A percentile compares a stretch with the other conserved stretches of the same genome.
phyloP scores from a whole-genome alignment of 2,888 invertebrate species.

The Meliscaeva auricollis region DNA sequence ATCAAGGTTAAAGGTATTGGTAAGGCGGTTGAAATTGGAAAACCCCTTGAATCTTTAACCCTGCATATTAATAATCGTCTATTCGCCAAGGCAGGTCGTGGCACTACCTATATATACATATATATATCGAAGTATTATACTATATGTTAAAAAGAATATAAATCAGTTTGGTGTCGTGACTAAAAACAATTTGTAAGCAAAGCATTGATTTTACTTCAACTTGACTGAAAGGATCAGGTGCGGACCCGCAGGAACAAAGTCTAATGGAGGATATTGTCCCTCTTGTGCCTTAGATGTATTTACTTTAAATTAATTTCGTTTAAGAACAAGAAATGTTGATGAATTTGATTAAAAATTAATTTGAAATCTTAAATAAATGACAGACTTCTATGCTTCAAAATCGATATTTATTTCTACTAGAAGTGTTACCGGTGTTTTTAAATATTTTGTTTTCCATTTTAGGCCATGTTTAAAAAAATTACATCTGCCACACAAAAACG shows the following conservation, averaged over 20 bases:
- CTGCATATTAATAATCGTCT: constrained; percentile 32
- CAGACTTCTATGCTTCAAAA: too few species aligned
- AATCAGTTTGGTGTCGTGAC: constrained; percentile 61
- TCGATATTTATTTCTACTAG: too few species aligned
- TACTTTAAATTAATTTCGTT: too few species aligned
- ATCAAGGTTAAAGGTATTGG: constrained; percentile 60
- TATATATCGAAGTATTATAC: background rate
- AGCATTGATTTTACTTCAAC: constrained; percentile 62
- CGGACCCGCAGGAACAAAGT: background rate
- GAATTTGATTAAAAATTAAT: too few species aligned
- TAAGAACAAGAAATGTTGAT: too few species aligned
- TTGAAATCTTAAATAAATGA: too few species aligned
- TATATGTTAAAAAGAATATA: constrained; percentile 4
- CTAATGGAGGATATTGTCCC: background rate
- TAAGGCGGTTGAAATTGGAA: constrained; percentile 15
- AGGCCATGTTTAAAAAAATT: too few species aligned
- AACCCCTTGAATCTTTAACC: constrained; percentile 27
- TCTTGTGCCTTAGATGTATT: too few species aligned
- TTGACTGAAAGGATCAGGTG: constrained; percentile 20
- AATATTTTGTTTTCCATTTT: too few species aligned
- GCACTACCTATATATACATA: background rate
- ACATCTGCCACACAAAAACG: too few species aligned
- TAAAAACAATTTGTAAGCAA: constrained; percentile 62
- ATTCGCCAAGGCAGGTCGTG: constrained; percentile 24
- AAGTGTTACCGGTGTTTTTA: too few species aligned